A percentile compares a stretch with the other conserved stretches of the same genome.
Evolutionary conservation across 2,113 vertebrate species (phyloP).

Genomic region (Myiagra hebetior): DNA sequence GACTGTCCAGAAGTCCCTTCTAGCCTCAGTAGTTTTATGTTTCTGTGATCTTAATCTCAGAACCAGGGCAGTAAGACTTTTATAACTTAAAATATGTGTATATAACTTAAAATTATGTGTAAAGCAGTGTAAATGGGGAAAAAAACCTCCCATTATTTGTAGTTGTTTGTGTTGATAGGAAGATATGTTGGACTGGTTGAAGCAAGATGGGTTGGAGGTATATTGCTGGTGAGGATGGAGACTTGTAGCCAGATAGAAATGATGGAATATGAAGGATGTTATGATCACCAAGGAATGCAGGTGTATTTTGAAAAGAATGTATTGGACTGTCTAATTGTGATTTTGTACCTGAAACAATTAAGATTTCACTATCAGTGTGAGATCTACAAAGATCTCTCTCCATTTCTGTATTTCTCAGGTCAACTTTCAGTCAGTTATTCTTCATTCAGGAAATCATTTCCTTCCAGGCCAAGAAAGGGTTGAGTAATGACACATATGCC

Average conservation of each 20-base stretch:
- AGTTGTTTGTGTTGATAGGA: neutral
- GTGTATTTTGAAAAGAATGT: neutral
- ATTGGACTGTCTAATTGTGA: neutral
- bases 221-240: neutral
- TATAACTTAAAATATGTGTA: neutral
- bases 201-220: neutral
- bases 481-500: neutral
- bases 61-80: neutral
- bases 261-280: neutral
- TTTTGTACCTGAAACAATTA: neutral
- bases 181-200: neutral
- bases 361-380: neutral
- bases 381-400: neutral
- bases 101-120: neutral
- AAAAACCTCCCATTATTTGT: fast-evolving
- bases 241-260: neutral
- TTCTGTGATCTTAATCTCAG: neutral
- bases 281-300: neutral
- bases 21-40: neutral
- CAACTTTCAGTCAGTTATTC: neutral
- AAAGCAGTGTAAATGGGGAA: neutral
- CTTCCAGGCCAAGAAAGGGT: neutral
- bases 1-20: neutral
- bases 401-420: neutral
- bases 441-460: neutral